Conservation (phyloP, 2,888 invertebrate species). For the Vanessa cardui region DNA sequence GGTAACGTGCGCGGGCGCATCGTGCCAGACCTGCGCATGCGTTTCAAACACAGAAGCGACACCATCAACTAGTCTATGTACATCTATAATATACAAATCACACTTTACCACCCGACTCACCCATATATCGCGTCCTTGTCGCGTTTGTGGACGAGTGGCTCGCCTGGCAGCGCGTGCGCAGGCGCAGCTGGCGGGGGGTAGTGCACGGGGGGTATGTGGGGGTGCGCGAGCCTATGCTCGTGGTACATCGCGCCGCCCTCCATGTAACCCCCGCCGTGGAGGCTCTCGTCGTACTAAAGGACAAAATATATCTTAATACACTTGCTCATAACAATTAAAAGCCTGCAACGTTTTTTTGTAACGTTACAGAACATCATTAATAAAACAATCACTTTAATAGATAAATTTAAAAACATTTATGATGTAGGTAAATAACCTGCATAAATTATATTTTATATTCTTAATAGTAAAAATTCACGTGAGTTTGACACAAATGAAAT, state of each 20-base stretch:
- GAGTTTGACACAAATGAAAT: background rate
- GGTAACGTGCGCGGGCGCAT: background rate
- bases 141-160: conserved; percentile 96
- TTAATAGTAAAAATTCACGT: background rate
- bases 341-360: too few species aligned
- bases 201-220: conserved; percentile 87
- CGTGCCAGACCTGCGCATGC: background rate
- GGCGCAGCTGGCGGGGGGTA: conserved; percentile 93
- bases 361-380: too few species aligned
- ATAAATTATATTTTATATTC: too few species aligned
- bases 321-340: too few species aligned
- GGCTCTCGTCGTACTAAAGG: conserved; percentile 96
- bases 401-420: too few species aligned
- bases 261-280: conserved; percentile 93
- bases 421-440: too few species aligned
- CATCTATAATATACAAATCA: conserved; percentile 40
- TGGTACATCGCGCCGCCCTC: conserved; percentile 89
- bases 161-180: conserved; percentile 93
- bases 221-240: conserved; percentile 92
- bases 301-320: conserved; percentile 3
- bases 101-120: conserved; percentile 87
- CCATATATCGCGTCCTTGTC: conserved; percentile 99
- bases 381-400: too few species aligned
- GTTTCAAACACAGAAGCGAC: conserved; percentile 1
- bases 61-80: background rate